phyloP scores from a whole-genome alignment of 2,113 vertebrate genomes.

The Ictidomys tridecemlineatus region DNA sequence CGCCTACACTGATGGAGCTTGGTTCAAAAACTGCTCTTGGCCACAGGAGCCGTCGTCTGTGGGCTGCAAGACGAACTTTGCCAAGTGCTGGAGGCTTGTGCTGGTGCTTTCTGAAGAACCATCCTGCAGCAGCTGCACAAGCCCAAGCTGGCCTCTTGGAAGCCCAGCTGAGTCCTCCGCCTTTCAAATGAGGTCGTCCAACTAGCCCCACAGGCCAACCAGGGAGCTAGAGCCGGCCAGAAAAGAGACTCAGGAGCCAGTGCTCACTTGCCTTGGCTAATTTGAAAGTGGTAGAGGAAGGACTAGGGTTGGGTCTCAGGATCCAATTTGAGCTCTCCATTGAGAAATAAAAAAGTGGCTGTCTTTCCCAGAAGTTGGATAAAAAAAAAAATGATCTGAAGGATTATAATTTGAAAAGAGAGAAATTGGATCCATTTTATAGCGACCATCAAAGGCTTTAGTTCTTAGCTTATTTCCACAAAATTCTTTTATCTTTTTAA shows the following conservation, averaged over 20 bases:
- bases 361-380: background rate
- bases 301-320: background rate
- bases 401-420: background rate
- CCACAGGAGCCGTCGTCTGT: background rate
- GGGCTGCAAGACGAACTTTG: background rate
- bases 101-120: background rate
- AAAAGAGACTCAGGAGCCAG: background rate
- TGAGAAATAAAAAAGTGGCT: background rate
- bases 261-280: background rate
- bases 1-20: background rate
- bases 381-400: background rate
- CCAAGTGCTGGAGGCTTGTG: fast-evolving
- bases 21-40: background rate
- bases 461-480: slow-evolving; percentile 23
- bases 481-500: slow-evolving; percentile 45
- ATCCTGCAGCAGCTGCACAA: too few species aligned
- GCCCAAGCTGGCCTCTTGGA: background rate
- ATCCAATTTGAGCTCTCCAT: background rate
- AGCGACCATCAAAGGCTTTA: background rate
- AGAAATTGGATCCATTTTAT: slow-evolving; percentile 34
- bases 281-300: background rate
- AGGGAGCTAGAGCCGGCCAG: background rate
- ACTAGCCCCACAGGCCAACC: background rate
- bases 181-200: background rate
- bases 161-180: background rate